phyloP scores from a whole-genome alignment of 2,888 invertebrate species.

The Boloria selene region DNA sequence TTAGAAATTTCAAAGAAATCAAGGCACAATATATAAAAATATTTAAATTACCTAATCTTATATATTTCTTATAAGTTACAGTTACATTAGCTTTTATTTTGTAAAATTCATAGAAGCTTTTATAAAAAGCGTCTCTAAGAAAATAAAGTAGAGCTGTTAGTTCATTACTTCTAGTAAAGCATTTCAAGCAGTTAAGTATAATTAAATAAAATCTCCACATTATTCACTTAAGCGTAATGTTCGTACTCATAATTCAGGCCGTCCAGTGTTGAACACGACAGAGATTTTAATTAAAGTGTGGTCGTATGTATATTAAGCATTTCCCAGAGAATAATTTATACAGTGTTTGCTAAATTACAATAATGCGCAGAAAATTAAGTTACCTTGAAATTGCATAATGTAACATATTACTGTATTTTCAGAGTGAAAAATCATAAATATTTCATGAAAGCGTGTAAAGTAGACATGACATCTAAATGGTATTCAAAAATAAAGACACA shows the following conservation, averaged over 20 bases:
- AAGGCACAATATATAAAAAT: not conserved
- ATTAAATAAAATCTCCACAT: conserved; percentile 45
- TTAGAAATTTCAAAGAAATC: too few species aligned
- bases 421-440: too few species aligned
- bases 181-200: conserved; percentile 24
- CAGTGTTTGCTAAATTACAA: conserved; percentile 14
- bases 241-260: conserved; percentile 32
- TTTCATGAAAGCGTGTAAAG: too few species aligned
- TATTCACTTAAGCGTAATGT: conserved; percentile 33
- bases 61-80: too few species aligned
- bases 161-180: conserved; percentile 5
- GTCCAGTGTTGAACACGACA: conserved; percentile 53
- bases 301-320: conserved; percentile 36
- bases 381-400: not conserved
- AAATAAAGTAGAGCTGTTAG: too few species aligned
- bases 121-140: too few species aligned
- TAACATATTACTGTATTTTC: too few species aligned
- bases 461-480: too few species aligned
- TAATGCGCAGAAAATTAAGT: conserved; percentile 4
- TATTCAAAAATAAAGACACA: too few species aligned
- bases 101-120: too few species aligned
- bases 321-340: conserved; percentile 27
- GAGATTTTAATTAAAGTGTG: conserved; percentile 53
- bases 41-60: not conserved
- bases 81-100: too few species aligned